A percentile compares a stretch with the other conserved stretches of the same genome.
These are phyloP conservation scores for Drosophila pachea DNA, from an alignment of 1,140 invertebrate species.

Conservation along the genomic window DNA sequence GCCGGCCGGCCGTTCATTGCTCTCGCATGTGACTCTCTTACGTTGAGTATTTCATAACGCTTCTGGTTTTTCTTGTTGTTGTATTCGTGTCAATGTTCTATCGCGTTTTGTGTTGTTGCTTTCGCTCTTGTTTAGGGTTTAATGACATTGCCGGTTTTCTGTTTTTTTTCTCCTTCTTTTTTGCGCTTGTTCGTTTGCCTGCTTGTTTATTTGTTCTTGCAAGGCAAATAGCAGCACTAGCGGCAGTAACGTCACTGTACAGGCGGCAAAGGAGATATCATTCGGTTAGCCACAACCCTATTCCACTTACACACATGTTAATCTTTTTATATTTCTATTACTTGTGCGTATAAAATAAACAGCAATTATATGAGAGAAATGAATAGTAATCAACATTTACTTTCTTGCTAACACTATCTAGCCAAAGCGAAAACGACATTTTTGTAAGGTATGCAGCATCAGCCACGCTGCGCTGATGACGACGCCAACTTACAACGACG, in stretches of 20 bases:
- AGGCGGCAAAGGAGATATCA: slow-evolving; percentile 29
- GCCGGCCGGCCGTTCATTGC: slow-evolving; percentile 58
- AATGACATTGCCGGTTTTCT: slow-evolving; percentile 77
- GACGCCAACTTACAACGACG: slow-evolving; percentile 33
- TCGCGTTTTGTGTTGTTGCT: slow-evolving; percentile 72
- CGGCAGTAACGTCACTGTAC: slow-evolving; percentile 21
- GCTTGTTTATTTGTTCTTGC: slow-evolving; percentile 74
- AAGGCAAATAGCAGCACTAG: slow-evolving; percentile 55
- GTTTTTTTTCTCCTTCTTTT: slow-evolving; percentile 49
- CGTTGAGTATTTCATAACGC: slow-evolving; percentile 72
- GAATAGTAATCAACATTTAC: background rate
- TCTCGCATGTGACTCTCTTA: slow-evolving; percentile 47
- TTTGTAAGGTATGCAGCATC: slow-evolving; percentile 48
- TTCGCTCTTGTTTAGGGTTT: slow-evolving; percentile 78
- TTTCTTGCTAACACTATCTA: background rate
- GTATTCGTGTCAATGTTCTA: slow-evolving; percentile 74
- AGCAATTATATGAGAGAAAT: too few species aligned
- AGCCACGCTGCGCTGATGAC: slow-evolving; percentile 19
- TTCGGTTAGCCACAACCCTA: slow-evolving; percentile 31
- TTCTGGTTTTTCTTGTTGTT: slow-evolving; percentile 73
- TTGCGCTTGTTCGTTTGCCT: slow-evolving; percentile 45
- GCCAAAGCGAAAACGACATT: slow-evolving; percentile 34
- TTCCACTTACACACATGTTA: slow-evolving; percentile 1
- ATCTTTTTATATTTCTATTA: slow-evolving; percentile 7
- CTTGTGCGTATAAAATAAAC: background rate